A percentile compares a stretch with the other conserved stretches of the same genome.
Conservation (phyloP, 2,797 vertebrate genomes). For the Cephalopachus bancanus region DNA sequence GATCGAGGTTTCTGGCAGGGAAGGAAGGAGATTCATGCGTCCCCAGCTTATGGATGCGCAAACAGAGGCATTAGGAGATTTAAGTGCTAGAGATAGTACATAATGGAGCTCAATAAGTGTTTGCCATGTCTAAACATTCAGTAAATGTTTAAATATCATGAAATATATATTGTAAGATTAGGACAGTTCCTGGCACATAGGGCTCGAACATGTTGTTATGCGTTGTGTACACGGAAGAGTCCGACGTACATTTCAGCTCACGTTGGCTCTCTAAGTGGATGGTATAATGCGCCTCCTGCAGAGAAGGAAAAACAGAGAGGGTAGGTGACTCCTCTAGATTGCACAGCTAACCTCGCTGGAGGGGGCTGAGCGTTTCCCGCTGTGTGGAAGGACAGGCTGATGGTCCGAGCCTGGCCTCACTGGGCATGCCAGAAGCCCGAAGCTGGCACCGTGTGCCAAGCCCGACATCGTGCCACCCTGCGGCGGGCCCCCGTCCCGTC, state of each 20-base stretch:
- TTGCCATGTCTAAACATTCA: background rate
- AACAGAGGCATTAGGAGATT: background rate
- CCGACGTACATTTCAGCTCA: background rate
- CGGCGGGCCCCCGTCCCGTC: background rate
- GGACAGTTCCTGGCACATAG: background rate
- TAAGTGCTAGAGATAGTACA: background rate
- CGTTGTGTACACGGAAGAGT: fast-evolving
- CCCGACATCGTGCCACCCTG: too few species aligned
- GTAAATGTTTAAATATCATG: background rate
- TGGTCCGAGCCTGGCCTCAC: background rate
- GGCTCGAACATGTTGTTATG: background rate
- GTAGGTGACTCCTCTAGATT: background rate
- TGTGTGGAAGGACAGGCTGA: background rate
- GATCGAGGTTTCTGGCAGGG: background rate
- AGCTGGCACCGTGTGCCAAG: fast-evolving
- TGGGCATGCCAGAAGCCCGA: too few species aligned
- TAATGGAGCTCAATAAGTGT: background rate
- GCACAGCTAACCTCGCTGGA: background rate
- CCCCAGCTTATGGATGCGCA: background rate
- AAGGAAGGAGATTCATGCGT: background rate
- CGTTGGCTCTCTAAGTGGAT: background rate
- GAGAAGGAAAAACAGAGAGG: background rate
- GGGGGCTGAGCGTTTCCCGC: too few species aligned
- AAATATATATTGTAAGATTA: background rate
- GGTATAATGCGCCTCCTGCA: fast-evolving